Conservation (phyloP, 2,888 invertebrate genomes). For the Drosophila nr. fundita region DNA sequence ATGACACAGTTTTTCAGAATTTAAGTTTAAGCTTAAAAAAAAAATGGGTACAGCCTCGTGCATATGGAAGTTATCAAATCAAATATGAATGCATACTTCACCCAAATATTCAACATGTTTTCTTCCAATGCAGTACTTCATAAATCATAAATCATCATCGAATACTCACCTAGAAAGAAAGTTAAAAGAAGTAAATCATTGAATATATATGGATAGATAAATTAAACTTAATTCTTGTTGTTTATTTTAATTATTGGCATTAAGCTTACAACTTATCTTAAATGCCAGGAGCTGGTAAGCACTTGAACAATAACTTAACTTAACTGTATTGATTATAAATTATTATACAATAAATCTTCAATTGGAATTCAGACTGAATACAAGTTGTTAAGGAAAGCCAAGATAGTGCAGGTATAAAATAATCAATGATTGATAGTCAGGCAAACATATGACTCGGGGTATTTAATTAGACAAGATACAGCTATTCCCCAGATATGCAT, state of each 20-base stretch:
- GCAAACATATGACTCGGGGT: not conserved
- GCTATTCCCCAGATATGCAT: constrained; percentile 22
- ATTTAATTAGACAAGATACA: constrained; percentile 2
- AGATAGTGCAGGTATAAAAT: not conserved
- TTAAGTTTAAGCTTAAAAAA: not conserved
- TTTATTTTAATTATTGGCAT: not conserved
- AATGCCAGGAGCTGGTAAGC: not conserved
- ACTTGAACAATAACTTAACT: too few relatives aligned
- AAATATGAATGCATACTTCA: not conserved
- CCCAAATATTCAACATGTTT: not conserved
- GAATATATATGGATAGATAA: not conserved
- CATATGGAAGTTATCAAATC: not conserved
- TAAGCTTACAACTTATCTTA: not conserved
- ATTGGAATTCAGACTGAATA: not conserved
- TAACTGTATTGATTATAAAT: not conserved
- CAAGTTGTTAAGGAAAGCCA: not conserved
- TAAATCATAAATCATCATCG: not conserved
- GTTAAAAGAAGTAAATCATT: not conserved
- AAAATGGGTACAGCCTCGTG: not conserved
- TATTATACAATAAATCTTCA: not conserved
- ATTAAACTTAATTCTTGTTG: not conserved
- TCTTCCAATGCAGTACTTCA: not conserved
- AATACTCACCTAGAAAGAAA: constrained; percentile 59
- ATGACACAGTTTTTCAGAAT: not conserved
- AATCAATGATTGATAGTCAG: not conserved